These are phyloP conservation scores for Agrochola macilenta DNA, from an alignment of 2,888 invertebrate species.

Conservation along the genomic window DNA sequence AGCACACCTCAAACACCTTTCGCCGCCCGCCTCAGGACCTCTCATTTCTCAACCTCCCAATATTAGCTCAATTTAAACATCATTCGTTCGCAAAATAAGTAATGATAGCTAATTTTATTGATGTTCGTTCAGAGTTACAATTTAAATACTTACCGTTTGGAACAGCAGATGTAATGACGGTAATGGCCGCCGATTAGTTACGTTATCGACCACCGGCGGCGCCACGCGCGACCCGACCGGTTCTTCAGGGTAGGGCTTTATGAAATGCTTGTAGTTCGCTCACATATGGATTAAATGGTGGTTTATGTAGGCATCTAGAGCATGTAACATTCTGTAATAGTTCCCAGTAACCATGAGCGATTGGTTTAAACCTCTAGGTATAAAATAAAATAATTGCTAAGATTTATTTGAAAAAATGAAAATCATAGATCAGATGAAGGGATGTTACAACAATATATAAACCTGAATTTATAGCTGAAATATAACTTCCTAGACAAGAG, in stretches of 20 bases:
- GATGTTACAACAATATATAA: neutral
- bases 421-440: neutral
- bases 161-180: constrained; percentile 76
- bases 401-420: neutral
- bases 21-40: constrained; percentile 14
- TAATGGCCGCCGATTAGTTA: constrained; percentile 83
- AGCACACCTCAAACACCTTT: constrained; percentile 43
- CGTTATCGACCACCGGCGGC: constrained; percentile 79
- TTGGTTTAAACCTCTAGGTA: neutral
- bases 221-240: constrained; percentile 66
- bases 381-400: neutral
- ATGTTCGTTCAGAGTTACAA: constrained; percentile 56
- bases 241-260: constrained; percentile 31
- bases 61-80: constrained; percentile 56
- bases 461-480: neutral
- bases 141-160: constrained; percentile 61
- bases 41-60: constrained; percentile 41
- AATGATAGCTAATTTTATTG: constrained; percentile 64
- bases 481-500: neutral
- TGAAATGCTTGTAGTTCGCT: constrained; percentile 17
- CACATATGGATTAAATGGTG: constrained; percentile 25
- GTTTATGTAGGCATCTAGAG: constrained; percentile 1
- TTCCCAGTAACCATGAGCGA: neutral
- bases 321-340: constrained; percentile 5
- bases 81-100: constrained; percentile 56